Evolutionary conservation across 2,113 vertebrate genomes (phyloP), one percentile per base, ranked within the genome.

Genomic region (Microtus pennsylvanicus): DNA sequence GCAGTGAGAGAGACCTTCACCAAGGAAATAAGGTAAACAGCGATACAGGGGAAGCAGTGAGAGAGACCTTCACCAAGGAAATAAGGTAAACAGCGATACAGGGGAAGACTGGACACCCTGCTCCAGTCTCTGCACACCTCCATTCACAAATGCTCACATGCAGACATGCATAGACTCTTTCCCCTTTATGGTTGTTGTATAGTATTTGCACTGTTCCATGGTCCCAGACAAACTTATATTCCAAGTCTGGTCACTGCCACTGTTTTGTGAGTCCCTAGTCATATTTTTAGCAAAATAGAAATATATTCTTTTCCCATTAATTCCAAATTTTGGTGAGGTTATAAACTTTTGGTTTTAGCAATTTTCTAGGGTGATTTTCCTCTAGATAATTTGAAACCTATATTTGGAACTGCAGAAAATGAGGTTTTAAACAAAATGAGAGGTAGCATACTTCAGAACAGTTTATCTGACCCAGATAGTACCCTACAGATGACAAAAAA

Each of bases 391-490:
- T 97, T 96, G 85, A 88, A 95, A 90, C 24, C 87, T 97, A 94
- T 93, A 96, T 96, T 97, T 96, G 93, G 93, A 96, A 95, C 77
- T 89, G 52, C 90, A 92, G 93, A 91, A 97, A 97, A 97, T 97
- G 93, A 97, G 93, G 72, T 97, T 96, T 95, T 90, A 96, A 96
- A 94, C 50, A 92, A 95, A 97, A 80, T 38, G 63, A 96, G 94
- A 91, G 19, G 55, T 86, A 88, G 1, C 45, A 0, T 42, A 69
- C 14, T 55, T 0, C 21, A 69, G 26, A 26, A 58, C 87, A 94
- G 88, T 90, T 96, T 89, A 87, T 80, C 33, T 97, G 97, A 97
- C 96, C 96, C 78, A 96, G 78, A 97, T 95, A 91, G 26, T 72
- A 95, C 42, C 80, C 67, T 8, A 94, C 87, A 87, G 76, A 87